phyloP scores from a whole-genome alignment of 2,888 invertebrate genomes.

The Tortrix viridana region DNA sequence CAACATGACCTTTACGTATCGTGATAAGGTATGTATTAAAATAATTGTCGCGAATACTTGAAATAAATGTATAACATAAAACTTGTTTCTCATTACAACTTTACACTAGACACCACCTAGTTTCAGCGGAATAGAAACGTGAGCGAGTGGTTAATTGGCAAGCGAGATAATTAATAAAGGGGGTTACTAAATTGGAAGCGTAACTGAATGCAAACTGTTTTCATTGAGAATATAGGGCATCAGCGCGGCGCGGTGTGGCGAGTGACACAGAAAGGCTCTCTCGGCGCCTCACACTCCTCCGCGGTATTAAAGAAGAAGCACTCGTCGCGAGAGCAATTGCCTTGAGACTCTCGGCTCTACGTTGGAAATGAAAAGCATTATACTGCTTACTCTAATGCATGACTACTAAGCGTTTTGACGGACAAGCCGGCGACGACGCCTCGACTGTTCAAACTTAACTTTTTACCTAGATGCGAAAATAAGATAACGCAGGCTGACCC shows the following conservation, averaged over 20 bases:
- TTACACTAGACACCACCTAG: no score
- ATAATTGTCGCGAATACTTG: slow-evolving; percentile 78
- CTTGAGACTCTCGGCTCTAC: slow-evolving; percentile 42
- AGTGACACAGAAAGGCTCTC: slow-evolving; percentile 76
- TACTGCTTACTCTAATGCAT: not conserved
- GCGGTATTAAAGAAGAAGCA: slow-evolving; percentile 58
- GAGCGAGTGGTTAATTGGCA: not conserved
- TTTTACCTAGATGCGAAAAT: no score
- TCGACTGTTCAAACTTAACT: no score
- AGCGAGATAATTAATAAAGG: slow-evolving; percentile 6
- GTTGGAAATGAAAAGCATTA: slow-evolving; percentile 6
- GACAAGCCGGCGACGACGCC: no score
- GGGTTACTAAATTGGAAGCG: slow-evolving; percentile 9
- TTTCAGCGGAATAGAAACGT: no score
- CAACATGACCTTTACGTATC: slow-evolving; percentile 72
- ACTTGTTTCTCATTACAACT: not conserved
- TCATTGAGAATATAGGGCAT: slow-evolving; percentile 73
- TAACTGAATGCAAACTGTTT: slow-evolving; percentile 60
- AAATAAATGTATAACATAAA: slow-evolving; percentile 71
- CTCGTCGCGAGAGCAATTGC: slow-evolving; percentile 40
- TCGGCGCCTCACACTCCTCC: slow-evolving; percentile 58
- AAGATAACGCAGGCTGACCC: no score
- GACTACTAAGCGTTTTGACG: no score
- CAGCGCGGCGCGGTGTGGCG: slow-evolving; percentile 48
- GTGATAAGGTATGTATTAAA: slow-evolving; percentile 66